phyloP scores from a whole-genome alignment of 2,113 vertebrate genomes.

The Peromyscus leucopus region DNA sequence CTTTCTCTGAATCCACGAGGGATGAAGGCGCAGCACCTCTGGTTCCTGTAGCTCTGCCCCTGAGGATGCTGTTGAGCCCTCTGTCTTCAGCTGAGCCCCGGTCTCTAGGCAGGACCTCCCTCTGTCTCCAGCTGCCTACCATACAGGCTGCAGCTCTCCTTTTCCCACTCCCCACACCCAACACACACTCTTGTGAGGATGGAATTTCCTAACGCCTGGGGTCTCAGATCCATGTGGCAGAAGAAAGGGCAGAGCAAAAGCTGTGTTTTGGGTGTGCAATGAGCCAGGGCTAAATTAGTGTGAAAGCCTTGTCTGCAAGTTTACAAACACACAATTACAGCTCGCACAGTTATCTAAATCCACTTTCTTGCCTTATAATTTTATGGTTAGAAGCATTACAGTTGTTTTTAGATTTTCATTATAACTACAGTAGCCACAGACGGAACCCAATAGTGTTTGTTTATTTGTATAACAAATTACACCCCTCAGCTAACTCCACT shows the following conservation, averaged over 20 bases:
- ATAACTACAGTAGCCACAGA: constrained; percentile 86
- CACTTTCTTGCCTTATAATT: constrained; percentile 92
- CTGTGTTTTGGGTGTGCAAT: constrained; percentile 71
- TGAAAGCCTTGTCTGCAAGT: constrained; percentile 85
- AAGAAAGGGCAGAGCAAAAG: constrained; percentile 74
- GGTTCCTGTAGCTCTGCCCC: neutral
- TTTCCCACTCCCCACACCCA: neutral
- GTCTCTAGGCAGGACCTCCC: neutral
- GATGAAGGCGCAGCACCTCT: no score
- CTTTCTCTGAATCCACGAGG: neutral
- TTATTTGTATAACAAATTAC: constrained; percentile 90
- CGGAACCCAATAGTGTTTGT: constrained; percentile 89
- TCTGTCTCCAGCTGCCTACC: neutral
- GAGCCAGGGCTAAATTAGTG: constrained; percentile 88
- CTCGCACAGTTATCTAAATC: constrained; percentile 90
- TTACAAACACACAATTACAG: constrained; percentile 90
- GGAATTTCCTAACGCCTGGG: constrained; percentile 71
- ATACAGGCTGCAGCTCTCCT: neutral
- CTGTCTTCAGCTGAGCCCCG: neutral
- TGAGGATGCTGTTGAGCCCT: neutral
- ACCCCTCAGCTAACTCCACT: constrained; percentile 80
- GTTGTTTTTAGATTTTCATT: constrained; percentile 90
- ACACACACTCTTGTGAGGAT: neutral
- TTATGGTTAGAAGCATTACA: constrained; percentile 89
- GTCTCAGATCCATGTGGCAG: constrained; percentile 54